These are phyloP conservation scores for Elymnias hypermnestra DNA, from an alignment of 1,140 invertebrate genomes.

Conservation along the genomic window DNA sequence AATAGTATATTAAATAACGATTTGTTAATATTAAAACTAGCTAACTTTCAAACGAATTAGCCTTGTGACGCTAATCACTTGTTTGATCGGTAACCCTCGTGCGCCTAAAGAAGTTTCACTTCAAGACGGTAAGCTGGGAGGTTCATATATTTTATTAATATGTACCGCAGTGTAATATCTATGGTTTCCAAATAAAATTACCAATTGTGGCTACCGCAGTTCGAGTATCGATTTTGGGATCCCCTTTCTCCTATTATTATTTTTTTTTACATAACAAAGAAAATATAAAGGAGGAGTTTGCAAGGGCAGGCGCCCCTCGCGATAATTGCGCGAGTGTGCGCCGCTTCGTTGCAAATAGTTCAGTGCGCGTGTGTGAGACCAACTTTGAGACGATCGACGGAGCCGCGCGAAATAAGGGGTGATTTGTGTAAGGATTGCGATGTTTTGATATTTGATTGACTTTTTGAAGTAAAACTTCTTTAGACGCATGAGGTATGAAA, in stretches of 20 bases:
- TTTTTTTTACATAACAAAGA: conserved; percentile 75
- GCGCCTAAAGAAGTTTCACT: too few species aligned
- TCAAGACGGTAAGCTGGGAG: too few species aligned
- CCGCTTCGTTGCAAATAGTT: conserved; percentile 49
- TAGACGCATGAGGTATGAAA: too few species aligned
- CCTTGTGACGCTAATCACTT: too few species aligned
- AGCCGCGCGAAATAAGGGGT: conserved; percentile 57
- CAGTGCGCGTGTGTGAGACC: conserved; percentile 36
- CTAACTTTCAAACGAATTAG: too few species aligned
- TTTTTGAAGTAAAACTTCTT: too few species aligned
- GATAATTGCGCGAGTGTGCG: conserved; percentile 31
- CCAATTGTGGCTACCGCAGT: conserved; percentile 37
- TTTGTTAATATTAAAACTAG: too few species aligned
- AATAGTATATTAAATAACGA: too few species aligned
- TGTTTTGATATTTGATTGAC: conserved; percentile 30
- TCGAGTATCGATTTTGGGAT: conserved; percentile 67
- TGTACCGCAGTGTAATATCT: too few species aligned
- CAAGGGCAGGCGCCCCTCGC: conserved; percentile 53
- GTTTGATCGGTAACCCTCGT: too few species aligned
- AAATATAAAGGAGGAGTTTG: conserved; percentile 70
- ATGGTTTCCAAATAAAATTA: neutral
- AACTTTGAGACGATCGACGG: conserved; percentile 66
- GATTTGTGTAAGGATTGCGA: conserved; percentile 39
- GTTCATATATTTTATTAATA: too few species aligned
- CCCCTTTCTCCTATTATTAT: conserved; percentile 72